A percentile compares a stretch with the other conserved stretches of the same genome.
Conservation (phyloP, 2,888 invertebrate species). For the Cotesia congregata region DNA sequence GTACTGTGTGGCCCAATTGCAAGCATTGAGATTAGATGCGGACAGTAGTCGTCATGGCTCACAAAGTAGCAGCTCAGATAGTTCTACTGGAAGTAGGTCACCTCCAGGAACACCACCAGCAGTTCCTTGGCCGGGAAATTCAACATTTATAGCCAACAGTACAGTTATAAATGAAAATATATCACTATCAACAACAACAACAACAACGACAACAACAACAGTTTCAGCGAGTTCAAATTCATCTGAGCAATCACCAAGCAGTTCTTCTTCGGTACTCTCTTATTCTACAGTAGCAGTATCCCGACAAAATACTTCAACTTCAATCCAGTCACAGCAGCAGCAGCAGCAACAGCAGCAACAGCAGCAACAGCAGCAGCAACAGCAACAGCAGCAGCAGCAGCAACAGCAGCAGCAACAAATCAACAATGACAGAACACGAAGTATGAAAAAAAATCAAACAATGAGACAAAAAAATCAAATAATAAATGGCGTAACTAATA, state of each 20-base stretch:
- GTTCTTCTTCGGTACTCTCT: not conserved
- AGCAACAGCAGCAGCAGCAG: constrained; percentile 34
- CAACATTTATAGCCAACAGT: constrained; percentile 39
- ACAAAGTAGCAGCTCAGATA: constrained; percentile 72
- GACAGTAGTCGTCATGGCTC: constrained; percentile 72
- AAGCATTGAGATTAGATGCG: constrained; percentile 71
- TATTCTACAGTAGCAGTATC: constrained; percentile 52
- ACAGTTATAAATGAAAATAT: constrained; percentile 55
- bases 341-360: constrained; percentile 32
- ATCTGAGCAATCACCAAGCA: constrained; percentile 57
- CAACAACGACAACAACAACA: constrained; percentile 34
- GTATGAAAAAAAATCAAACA: constrained; percentile 58
- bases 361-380: constrained; percentile 50
- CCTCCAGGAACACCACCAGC: constrained; percentile 75
- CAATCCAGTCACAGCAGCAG: constrained; percentile 56
- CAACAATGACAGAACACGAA: constrained; percentile 56
- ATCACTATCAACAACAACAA: constrained; percentile 67
- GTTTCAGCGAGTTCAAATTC: constrained; percentile 9
- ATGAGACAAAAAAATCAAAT: constrained; percentile 66
- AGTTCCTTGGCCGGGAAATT: constrained; percentile 65
- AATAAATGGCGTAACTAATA: constrained; percentile 62
- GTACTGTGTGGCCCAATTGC: constrained; percentile 71
- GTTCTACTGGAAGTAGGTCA: constrained; percentile 71
- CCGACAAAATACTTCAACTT: constrained; percentile 63
- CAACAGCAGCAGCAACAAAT: constrained; percentile 47